phyloP scores from a whole-genome alignment of 2,888 invertebrate genomes.

The Orgyia antiqua region DNA sequence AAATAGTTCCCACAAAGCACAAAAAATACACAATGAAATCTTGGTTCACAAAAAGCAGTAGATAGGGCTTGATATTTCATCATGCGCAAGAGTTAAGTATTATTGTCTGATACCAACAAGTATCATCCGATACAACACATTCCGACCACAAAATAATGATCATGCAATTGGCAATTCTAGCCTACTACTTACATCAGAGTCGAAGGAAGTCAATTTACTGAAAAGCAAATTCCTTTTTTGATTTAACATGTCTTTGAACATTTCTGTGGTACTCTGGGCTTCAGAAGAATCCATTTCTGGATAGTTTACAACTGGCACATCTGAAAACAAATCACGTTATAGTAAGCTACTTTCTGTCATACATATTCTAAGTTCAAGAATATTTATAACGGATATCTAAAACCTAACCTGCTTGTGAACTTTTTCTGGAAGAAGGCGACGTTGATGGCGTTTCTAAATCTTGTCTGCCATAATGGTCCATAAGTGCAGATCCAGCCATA shows the following conservation, averaged over 20 bases:
- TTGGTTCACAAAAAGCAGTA: too few relatives aligned
- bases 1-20: too few relatives aligned
- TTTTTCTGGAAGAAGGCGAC: constrained; percentile 80
- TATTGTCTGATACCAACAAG: constrained; percentile 9
- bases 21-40: too few relatives aligned
- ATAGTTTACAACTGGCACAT: constrained; percentile 75
- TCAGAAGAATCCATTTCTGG: constrained; percentile 82
- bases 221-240: constrained; percentile 93
- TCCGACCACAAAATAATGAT: constrained; percentile 18
- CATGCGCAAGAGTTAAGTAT: constrained; percentile 29
- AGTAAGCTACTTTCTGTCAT: too few relatives aligned
- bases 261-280: constrained; percentile 90
- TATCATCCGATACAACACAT: constrained; percentile 9
- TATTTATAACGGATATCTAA: too few relatives aligned
- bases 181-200: constrained; percentile 93
- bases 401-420: constrained; percentile 82
- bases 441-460: constrained; percentile 56
- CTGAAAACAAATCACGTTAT: constrained; percentile 30
- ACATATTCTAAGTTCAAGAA: too few relatives aligned
- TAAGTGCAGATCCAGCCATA: constrained; percentile 58
- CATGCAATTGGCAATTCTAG: too few relatives aligned
- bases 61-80: too few relatives aligned
- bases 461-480: constrained; percentile 47
- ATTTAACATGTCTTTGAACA: constrained; percentile 95
- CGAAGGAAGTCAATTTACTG: constrained; percentile 92